Evolutionary conservation across 2,888 invertebrate species (phyloP).

Genomic region (Fragum fragum): DNA sequence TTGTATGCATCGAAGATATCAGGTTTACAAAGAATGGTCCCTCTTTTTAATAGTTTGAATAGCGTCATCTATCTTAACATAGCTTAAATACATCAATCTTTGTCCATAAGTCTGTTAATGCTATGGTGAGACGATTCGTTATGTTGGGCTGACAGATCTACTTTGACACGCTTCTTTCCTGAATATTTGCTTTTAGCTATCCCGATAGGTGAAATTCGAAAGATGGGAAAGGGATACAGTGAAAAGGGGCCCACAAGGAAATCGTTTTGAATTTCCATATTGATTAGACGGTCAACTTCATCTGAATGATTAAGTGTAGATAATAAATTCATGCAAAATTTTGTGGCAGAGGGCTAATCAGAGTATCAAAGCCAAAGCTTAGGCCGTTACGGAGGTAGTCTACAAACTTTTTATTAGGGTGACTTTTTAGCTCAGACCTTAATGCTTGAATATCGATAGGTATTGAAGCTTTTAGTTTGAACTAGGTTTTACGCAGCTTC

Average conservation of each 20-base stretch:
- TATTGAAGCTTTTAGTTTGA: no score
- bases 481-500: no score
- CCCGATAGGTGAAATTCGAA: slow-evolving; percentile 56
- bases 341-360: no score
- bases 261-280: slow-evolving; percentile 53
- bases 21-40: slow-evolving; percentile 47
- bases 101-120: slow-evolving; percentile 60
- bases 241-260: slow-evolving; percentile 57
- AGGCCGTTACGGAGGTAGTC: no score
- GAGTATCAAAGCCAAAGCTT: no score
- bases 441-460: no score
- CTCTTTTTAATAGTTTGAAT: slow-evolving; percentile 42
- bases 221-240: slow-evolving; percentile 37
- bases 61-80: slow-evolving; percentile 65
- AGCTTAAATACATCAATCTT: not conserved
- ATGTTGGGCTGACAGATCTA: slow-evolving; percentile 67
- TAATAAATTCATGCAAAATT: no score
- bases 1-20: slow-evolving; percentile 64
- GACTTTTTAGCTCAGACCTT: no score
- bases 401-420: no score
- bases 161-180: slow-evolving; percentile 55
- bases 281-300: slow-evolving; percentile 35
- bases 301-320: slow-evolving; percentile 36
- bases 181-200: slow-evolving; percentile 60
- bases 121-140: slow-evolving; percentile 44